These are phyloP conservation scores for Epinotia nisella DNA, from an alignment of 2,888 invertebrate genomes.

Conservation along the genomic window DNA sequence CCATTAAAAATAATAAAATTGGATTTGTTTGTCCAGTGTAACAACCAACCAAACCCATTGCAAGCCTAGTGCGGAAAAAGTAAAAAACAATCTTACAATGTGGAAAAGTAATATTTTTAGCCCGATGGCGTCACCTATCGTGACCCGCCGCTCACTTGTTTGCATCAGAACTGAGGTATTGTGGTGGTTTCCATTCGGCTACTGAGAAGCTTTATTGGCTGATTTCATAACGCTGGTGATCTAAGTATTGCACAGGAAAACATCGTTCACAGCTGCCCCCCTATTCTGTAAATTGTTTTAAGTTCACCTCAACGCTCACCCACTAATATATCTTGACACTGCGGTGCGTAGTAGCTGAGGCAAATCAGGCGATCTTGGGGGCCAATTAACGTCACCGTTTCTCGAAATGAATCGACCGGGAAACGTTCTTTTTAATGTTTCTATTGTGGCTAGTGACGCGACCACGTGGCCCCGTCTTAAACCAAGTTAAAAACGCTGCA, in stretches of 20 bases:
- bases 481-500: no score
- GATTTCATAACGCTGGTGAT: background rate
- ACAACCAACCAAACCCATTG: constrained; percentile 31
- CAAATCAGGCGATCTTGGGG: no score
- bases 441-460: no score
- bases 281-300: no score
- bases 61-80: constrained; percentile 14
- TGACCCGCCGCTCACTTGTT: constrained; percentile 43
- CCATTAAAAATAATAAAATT: background rate
- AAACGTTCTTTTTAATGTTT: no score
- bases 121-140: constrained; percentile 39
- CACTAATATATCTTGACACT: no score
- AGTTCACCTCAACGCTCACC: no score
- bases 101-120: constrained; percentile 43
- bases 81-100: constrained; percentile 29
- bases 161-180: constrained; percentile 38
- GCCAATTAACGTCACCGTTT: no score
- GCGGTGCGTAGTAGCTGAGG: no score
- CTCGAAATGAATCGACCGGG: no score
- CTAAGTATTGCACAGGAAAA: constrained; percentile 2
- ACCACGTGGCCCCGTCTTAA: no score
- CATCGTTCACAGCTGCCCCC: no score
- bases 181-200: constrained; percentile 33
- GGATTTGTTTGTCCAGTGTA: background rate
- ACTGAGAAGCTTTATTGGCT: background rate